These are phyloP conservation scores for Alca torda DNA, from an alignment of 2,797 vertebrate species.

Conservation along the genomic window DNA sequence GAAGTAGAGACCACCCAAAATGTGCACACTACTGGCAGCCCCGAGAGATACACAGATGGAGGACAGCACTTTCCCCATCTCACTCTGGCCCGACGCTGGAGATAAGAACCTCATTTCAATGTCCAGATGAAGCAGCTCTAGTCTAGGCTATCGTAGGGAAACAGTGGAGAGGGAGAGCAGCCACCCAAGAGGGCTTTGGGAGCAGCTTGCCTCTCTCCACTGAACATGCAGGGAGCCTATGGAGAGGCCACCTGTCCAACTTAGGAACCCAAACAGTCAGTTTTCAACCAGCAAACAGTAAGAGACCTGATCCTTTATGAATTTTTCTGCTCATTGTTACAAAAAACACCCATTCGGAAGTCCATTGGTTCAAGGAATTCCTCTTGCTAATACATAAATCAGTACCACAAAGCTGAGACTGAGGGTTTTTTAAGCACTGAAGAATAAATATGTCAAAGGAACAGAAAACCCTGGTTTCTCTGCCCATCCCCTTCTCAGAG, in stretches of 20 bases:
- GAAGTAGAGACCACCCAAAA: neutral
- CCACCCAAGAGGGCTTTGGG: neutral
- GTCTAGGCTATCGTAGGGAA: neutral
- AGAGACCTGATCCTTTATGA: neutral
- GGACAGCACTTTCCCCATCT: neutral
- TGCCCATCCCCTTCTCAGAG: neutral
- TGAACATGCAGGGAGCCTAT: neutral
- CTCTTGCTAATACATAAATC: neutral
- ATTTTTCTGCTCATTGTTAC: neutral
- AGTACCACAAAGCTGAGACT: neutral
- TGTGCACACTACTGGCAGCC: neutral
- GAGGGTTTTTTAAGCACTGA: neutral
- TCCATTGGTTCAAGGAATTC: neutral
- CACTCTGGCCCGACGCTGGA: fast-evolving
- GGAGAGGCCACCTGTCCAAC: neutral
- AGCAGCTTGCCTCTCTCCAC: neutral
- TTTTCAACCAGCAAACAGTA: neutral
- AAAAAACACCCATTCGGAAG: neutral
- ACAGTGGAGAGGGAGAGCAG: neutral
- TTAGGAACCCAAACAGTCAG: neutral
- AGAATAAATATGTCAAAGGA: neutral
- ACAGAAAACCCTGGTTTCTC: neutral
- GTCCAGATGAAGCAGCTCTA: neutral
- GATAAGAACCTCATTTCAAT: neutral
- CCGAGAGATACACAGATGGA: neutral